These are phyloP conservation scores for Diacarnus erythraeanus DNA, from an alignment of 37 sponge, comb jelly and placozoan genomes.

Conservation along the genomic window DNA sequence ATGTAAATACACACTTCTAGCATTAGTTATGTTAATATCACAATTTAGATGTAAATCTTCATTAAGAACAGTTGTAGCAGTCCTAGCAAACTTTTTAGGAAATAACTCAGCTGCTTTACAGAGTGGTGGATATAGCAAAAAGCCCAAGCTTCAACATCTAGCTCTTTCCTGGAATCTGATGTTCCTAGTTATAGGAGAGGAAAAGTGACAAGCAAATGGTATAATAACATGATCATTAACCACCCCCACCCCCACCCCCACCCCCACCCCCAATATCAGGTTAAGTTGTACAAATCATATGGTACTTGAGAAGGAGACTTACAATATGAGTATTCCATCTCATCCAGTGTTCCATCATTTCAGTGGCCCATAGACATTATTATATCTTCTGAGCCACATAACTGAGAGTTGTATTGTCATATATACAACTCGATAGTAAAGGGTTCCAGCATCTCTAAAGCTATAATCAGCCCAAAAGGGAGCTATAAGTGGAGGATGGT, in stretches of 20 bases:
- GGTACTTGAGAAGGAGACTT: constrained; percentile 40
- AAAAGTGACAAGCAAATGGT: background rate
- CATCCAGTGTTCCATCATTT: constrained; percentile 4
- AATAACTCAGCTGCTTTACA: constrained; percentile 14
- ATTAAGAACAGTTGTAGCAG: constrained; percentile 10
- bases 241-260: too few relatives aligned
- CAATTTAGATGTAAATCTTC: background rate
- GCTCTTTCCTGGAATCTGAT: constrained; percentile 11
- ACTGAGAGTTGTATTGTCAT: too few relatives aligned
- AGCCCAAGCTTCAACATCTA: constrained; percentile 6
- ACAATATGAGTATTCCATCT: constrained; percentile 42
- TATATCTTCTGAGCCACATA: too few relatives aligned
- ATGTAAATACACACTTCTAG: constrained; percentile 1
- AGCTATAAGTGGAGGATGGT: too few relatives aligned
- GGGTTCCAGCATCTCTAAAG: too few relatives aligned
- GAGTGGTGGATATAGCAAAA: constrained; percentile 19
- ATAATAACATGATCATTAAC: too few relatives aligned
- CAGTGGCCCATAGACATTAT: constrained; percentile 2
- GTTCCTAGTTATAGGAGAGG: constrained; percentile 12
- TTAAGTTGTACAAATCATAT: constrained; percentile 31
- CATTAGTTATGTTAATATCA: constrained; percentile 5
- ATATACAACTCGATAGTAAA: too few relatives aligned
- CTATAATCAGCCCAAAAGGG: too few relatives aligned
- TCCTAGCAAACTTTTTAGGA: constrained; percentile 23
- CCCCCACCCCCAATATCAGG: too few relatives aligned